Base-by-base conservation (phyloP, 2,797 vertebrate species). In the Karalla daura region DNA sequence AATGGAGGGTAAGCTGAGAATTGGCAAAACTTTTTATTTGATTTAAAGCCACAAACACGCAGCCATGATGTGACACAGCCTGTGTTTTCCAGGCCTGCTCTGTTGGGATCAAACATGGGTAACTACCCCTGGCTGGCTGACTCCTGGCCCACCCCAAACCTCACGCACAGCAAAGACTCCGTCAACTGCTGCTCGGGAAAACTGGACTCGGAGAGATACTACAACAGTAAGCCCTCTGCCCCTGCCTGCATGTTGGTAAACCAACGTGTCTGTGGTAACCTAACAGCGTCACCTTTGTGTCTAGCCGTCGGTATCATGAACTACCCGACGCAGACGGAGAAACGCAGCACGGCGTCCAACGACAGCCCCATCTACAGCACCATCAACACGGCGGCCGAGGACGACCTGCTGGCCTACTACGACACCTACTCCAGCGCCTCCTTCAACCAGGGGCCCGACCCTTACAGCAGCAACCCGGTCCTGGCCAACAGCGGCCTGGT, bases 281-380 rank as follows among this genome's bases (percentile, higher is more conserved):
- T 51, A 70, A 79, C 59, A 2, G 6, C 20, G 5, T 44, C 8
- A 6, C 36, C 69, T 53, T 63, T 12, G 44, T 68, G 25, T 62
- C 35, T 91, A 96, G 96, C 95, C 33, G 92, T 94, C 0, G 96
- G 96, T 18, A 95, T 97, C 85, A 92, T 94, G n/a, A 94, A 93
- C 41, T 97, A 96, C 88, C 91, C 95, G 3, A 93, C 87, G 68
- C 97, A 97, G 90, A 92, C 90, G 0, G 95, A 95, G 67, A 96
- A 94, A 36, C 95, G 89, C 55, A 95, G 93, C 86, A 91, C 70
- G 0, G 89, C 89, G 1, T 93, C 91, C 21, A 92, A 71, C 0
- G 97, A 98, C 53, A 96, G 95, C 2, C 95, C 96, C 2, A 96
- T 98, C 63, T 98, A 98, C 89, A 97, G 96, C 92, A 97, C 96